Evolutionary conservation across 2,113 vertebrate species (phyloP).

Genomic region (Aleadryas rufinucha): DNA sequence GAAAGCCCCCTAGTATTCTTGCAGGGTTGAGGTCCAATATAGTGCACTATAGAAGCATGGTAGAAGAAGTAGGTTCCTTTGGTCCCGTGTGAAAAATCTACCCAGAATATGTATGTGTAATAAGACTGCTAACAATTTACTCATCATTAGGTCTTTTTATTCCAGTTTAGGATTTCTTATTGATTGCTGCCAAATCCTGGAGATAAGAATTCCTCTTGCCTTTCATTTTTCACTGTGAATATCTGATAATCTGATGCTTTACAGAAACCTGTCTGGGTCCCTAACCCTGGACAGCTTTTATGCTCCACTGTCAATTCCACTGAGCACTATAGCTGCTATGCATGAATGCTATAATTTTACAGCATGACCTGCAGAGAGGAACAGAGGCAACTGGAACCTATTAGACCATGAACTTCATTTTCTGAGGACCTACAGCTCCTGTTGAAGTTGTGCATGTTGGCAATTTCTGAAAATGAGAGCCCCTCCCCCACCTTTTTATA

Average conservation of each 20-base stretch:
- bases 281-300: not conserved
- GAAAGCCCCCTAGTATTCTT: not conserved
- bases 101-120: not conserved
- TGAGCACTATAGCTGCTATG: conserved; percentile 34
- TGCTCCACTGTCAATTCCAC: not conserved
- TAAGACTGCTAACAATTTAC: not conserved
- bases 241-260: not conserved
- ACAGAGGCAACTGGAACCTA: conserved; percentile 6
- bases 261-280: not conserved
- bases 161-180: not conserved
- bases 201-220: not conserved
- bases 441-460: not conserved
- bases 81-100: not conserved
- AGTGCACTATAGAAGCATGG: not conserved
- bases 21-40: not conserved
- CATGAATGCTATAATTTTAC: conserved; percentile 54
- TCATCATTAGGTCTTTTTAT: not conserved
- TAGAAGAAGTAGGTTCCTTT: not conserved
- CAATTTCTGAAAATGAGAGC: not conserved
- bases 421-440: not conserved
- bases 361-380: conserved; percentile 24
- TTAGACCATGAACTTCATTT: conserved; percentile 44
- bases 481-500: not conserved
- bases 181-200: not conserved
- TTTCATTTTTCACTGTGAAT: not conserved